Base-by-base conservation (phyloP, 2,113 vertebrate species). In the Silurus asotus region DNA sequence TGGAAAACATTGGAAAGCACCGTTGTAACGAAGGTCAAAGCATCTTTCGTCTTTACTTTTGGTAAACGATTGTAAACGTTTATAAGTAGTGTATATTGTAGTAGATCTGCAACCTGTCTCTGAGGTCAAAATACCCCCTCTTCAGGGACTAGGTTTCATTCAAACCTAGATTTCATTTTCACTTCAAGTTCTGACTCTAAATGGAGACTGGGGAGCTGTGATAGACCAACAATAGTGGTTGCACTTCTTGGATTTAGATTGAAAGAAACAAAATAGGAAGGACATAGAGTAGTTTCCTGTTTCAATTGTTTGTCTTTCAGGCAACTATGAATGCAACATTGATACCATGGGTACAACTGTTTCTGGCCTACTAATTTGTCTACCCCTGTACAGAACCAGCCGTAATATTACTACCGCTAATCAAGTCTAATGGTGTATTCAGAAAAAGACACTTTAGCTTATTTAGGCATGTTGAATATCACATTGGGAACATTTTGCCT, bases 401-500 rank as follows among this genome's bases (percentile, higher is more conserved):
- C 8, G 49, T 37, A 17, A 51, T 25, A 82, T 23, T 59, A 76
- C 79, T 45, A 49, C 58, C 14, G 7, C 55, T 61, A 53, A 77
- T 62, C 11, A 45, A 11, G n/a, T 15, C 37, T 64, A 84, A 49
- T 78, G 45, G 48, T 13, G 77, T 58, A 86, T 65, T 82, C 61
- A 82, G 17, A 81, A 17, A 78, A 64, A 86, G 59, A 65, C 10
- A 28, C 7, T 49, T 51, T 65, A 19, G 74, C 83, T 51, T 15
- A 49, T 51, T 72, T 53, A 59, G 49, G 23, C 65, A 51, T 48
- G 69, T 49, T 62, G 45, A 51, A 69, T 65, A 70, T 79, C 65
- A 28, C 74, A 53, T 17, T 86, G 67, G 62, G 77, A 61, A 77
- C 55, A 25, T 11, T 84, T 59, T 80, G 69, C 70, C 79, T 59